Evolutionary conservation across 1,140 invertebrate species (phyloP), one percentile per base, ranked within the genome.

Genomic region (Archivesica marissinica): DNA sequence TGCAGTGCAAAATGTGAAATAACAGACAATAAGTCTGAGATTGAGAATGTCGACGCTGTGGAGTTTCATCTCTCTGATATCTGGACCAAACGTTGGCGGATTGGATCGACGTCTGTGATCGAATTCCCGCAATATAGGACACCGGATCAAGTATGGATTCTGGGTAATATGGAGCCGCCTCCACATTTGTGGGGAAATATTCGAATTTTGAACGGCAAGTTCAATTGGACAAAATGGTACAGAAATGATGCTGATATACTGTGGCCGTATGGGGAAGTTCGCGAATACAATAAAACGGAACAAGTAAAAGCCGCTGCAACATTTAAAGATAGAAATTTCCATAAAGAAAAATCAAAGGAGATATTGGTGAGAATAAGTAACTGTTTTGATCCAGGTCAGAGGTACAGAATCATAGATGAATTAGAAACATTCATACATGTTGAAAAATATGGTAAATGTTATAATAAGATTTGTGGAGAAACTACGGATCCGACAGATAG

Each of bases 341-440:
- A 50, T 85, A 15, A 30, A 50, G 76, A 86, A 64, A 64, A 89
- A 84, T 79, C 87, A 30, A 89, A 89, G 23, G 86, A 90, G 72
- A 95, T 95, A 0, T 95, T 95, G 0, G 96, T 96, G 95, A 95
- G 96, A 85, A 95, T 96, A 6, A 96, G 95, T 68, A 95, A 96
- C 87, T 97, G 96, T 88, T 25, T 91, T 13, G 94, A 96, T 0
- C 90, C 86, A 30, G 95, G 95, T 85, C 90, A 92, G 0, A 92
- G 96, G n/a, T 94, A 95, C 86, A 54, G 92, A 0, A 95, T 95
- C 85, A 95, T 95, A 0, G 66, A 90, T 15, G 90, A 95, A 83
- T 89, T 97, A 13, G 89, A 94, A 83, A 93, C 93, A 39, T 92
- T 95, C 86, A 92, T 97, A 52, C 15, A 84, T 2, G 94, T 96